Conservation (phyloP, 2,888 invertebrate genomes). For the Epinotia ramella region DNA sequence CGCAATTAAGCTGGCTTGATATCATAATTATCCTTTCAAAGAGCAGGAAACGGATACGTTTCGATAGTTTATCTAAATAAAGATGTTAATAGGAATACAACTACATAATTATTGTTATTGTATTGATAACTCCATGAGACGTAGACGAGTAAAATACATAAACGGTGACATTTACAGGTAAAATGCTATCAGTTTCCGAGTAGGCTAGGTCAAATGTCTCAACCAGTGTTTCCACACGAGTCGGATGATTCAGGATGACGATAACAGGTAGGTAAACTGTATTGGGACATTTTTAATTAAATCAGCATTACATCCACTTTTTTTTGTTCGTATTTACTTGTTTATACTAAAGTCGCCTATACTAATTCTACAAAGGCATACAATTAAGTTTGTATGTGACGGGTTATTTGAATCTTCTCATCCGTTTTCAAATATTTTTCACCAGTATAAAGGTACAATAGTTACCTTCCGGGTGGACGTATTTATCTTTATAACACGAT, state of each 20-base stretch:
- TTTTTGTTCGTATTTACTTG: no score
- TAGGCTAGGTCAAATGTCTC: background rate
- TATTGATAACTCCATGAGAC: background rate
- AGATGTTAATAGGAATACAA: background rate
- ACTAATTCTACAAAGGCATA: background rate
- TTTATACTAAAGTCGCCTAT: background rate
- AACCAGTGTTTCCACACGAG: background rate
- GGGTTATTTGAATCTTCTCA: no score
- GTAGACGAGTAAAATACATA: slow-evolving; percentile 1
- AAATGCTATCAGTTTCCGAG: background rate
- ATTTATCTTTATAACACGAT: no score
- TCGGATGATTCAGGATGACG: background rate
- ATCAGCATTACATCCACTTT: no score
- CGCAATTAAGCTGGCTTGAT: background rate
- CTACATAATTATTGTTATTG: background rate
- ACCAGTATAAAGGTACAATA: no score
- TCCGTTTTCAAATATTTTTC: background rate
- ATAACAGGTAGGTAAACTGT: background rate
- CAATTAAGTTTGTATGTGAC: no score
- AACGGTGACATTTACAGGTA: background rate
- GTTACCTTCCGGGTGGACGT: no score
- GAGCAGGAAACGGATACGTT: slow-evolving; percentile 11
- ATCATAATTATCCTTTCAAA: slow-evolving; percentile 11
- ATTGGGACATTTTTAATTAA: background rate
- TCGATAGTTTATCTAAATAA: background rate